Conservation (phyloP, 2,113 vertebrate genomes). For the Sinocyclocheilus anophthalmus region DNA sequence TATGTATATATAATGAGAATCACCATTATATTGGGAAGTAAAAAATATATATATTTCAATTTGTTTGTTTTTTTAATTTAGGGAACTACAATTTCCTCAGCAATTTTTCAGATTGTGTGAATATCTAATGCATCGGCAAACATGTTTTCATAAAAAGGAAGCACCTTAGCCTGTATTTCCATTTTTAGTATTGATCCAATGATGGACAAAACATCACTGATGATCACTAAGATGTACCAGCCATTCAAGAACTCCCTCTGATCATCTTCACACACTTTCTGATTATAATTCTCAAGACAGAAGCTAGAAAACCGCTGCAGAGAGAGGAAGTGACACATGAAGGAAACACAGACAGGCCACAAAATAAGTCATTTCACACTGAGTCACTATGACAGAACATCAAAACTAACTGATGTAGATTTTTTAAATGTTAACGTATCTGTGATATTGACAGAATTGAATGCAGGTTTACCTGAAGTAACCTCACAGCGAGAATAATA, state of each 20-base stretch:
- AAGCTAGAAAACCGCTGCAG: constrained; percentile 87
- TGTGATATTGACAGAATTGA: not conserved
- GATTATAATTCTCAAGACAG: constrained; percentile 83
- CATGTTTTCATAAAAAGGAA: not conserved
- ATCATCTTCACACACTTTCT: constrained; percentile 79
- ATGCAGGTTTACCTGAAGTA: constrained; percentile 83
- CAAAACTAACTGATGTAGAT: not conserved
- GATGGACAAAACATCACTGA: constrained; percentile 91
- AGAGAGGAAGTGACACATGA: constrained; percentile 29
- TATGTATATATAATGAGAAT: not conserved
- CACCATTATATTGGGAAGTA: not conserved
- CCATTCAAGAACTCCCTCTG: constrained; percentile 88
- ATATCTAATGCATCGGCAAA: not conserved
- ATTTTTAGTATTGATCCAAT: constrained; percentile 93
- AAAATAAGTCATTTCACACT: not conserved
- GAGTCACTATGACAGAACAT: not conserved
- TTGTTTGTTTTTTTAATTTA: not conserved
- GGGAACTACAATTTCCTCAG: not conserved
- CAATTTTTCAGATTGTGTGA: not conserved
- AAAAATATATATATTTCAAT: not conserved
- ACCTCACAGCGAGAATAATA: constrained; percentile 83
- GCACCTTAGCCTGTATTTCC: constrained; percentile 97
- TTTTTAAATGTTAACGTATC: not conserved
- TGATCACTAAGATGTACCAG: constrained; percentile 92
- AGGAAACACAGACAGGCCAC: not conserved